phyloP scores from a whole-genome alignment of 2,113 vertebrate genomes.

The Saimiri boliviensis region DNA sequence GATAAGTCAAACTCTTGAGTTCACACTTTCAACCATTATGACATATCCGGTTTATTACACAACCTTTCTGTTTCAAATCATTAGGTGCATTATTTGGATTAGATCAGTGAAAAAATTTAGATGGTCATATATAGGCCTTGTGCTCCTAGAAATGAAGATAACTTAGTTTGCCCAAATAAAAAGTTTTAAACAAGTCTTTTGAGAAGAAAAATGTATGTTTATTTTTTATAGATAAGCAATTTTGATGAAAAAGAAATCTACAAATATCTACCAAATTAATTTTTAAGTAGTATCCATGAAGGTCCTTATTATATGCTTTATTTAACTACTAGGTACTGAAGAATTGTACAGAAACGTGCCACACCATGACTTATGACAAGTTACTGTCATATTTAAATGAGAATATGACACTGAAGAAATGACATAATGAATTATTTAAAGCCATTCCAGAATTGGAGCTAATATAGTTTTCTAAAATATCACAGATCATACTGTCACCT shows the following conservation, averaged over 20 bases:
- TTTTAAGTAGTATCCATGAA: not conserved
- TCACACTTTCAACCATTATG: not conserved
- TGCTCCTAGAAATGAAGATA: not conserved
- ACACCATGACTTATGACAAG: not conserved
- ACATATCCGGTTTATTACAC: accelerated
- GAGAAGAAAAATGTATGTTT: not conserved
- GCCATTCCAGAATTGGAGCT: not conserved
- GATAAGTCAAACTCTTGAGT: not conserved
- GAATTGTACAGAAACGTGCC: not conserved
- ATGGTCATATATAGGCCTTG: not conserved
- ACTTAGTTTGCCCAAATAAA: not conserved
- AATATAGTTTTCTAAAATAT: not conserved
- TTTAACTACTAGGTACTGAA: not conserved
- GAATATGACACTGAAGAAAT: slow-evolving; percentile 44
- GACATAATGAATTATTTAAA: slow-evolving; percentile 7
- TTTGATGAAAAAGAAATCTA: not conserved
- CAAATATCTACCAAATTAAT: not conserved
- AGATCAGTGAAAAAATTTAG: not conserved
- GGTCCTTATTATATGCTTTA: not conserved
- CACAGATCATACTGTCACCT: not conserved
- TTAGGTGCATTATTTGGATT: not conserved
- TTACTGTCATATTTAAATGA: slow-evolving; percentile 34
- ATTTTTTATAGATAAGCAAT: not conserved
- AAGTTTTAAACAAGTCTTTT: not conserved
- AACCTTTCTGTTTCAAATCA: not conserved